phyloP scores from a whole-genome alignment of 1,140 invertebrate genomes.

The Anastrepha obliqua region DNA sequence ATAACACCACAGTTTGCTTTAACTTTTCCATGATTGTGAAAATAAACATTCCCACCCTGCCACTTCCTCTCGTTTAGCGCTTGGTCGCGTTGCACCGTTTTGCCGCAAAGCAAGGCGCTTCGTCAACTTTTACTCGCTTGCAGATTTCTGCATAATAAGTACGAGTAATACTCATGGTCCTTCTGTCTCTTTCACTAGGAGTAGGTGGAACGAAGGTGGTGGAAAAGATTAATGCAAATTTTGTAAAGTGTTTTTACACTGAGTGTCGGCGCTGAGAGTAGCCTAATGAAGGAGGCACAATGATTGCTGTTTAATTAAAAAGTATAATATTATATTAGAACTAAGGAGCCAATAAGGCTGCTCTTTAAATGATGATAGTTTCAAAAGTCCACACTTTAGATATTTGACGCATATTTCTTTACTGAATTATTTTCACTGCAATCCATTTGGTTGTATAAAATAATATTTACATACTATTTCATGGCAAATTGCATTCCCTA shows the following conservation, averaged over 20 bases:
- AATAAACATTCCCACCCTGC: constrained; percentile 24
- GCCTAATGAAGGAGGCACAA: not conserved
- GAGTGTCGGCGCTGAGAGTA: not conserved
- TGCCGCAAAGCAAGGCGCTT: not conserved
- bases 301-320: not conserved
- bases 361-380: not conserved
- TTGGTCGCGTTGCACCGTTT: not conserved
- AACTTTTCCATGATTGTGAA: constrained; percentile 36
- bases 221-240: not conserved
- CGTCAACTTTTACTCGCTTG: not conserved
- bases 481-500: too few relatives aligned
- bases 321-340: not conserved
- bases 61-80: not conserved
- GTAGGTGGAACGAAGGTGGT: not conserved
- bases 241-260: not conserved
- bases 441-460: too few relatives aligned
- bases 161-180: not conserved
- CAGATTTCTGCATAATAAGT: constrained; percentile 6
- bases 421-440: not conserved
- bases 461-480: too few relatives aligned
- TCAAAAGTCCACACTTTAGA: too few relatives aligned
- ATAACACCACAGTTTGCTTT: constrained; percentile 25
- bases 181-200: not conserved
- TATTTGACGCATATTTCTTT: too few relatives aligned
- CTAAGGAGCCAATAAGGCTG: not conserved